Evolutionary conservation across 2,113 vertebrate species (phyloP).

Genomic region (Mastomys coucha): DNA sequence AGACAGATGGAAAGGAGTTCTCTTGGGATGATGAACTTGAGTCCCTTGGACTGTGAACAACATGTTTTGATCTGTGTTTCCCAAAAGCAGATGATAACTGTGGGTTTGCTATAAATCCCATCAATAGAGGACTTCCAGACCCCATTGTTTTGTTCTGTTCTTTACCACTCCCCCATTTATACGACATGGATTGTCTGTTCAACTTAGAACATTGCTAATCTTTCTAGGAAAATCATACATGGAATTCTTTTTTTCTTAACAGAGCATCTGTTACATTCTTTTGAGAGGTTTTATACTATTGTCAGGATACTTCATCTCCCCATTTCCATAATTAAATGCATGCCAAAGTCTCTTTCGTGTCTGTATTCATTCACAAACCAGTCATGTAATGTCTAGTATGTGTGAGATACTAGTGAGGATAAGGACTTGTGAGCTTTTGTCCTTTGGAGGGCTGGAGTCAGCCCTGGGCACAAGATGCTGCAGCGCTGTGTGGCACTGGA

Average conservation of each 20-base stretch:
- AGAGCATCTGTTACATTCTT: neutral
- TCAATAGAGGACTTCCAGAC: neutral
- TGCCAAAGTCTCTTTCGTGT: neutral
- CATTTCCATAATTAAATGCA: neutral
- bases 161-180: neutral
- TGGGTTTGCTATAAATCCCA: neutral
- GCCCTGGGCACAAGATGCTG: neutral
- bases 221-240: constrained; percentile 5
- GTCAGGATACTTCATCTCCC: neutral
- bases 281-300: neutral
- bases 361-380: neutral
- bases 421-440: neutral
- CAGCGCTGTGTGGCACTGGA: accelerated
- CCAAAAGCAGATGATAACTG: neutral
- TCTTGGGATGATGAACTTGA: neutral
- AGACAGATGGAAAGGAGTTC: neutral
- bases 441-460: neutral
- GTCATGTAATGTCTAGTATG: neutral
- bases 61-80: neutral
- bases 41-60: neutral
- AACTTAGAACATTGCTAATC: neutral
- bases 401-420: neutral
- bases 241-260: neutral
- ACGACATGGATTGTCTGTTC: neutral
- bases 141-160: neutral